Conservation (phyloP, 2,888 invertebrate genomes). For the Lepidonotus clava region DNA sequence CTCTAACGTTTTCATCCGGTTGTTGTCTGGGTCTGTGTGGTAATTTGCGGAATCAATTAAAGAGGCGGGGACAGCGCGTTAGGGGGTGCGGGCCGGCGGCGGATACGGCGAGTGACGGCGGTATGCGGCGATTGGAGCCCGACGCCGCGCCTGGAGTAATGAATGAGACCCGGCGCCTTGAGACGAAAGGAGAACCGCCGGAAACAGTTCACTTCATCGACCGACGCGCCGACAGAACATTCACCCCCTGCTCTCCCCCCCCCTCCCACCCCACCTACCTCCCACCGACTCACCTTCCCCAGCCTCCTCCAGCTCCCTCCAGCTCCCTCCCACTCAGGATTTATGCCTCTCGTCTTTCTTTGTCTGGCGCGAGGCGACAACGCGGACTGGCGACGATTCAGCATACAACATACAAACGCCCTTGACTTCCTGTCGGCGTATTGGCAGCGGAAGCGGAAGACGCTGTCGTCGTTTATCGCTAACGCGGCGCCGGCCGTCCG, state of each 20-base stretch:
- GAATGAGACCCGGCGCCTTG: neutral
- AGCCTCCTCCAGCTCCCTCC: neutral
- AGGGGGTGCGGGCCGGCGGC: neutral
- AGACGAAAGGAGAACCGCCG: neutral
- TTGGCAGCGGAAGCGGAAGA: slow-evolving; percentile 1
- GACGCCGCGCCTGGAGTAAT: neutral
- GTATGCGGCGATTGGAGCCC: slow-evolving; percentile 4
- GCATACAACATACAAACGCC: slow-evolving; percentile 11
- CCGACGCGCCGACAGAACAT: too few relatives aligned
- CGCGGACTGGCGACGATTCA: neutral
- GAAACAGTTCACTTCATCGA: slow-evolving; percentile 21
- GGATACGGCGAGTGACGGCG: neutral
- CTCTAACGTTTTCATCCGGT: slow-evolving; percentile 51
- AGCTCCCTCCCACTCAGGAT: neutral
- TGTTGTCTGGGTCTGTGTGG: slow-evolving; percentile 23
- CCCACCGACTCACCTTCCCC: neutral
- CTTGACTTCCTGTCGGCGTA: neutral
- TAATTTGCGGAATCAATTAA: slow-evolving; percentile 46
- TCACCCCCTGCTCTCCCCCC: neutral
- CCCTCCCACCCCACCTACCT: neutral
- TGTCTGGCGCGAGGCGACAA: neutral
- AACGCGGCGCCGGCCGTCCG: neutral
- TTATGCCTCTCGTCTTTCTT: neutral
- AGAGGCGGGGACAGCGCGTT: neutral
- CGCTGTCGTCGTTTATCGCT: neutral